Conservation (phyloP, 2,113 vertebrate species). For the Equus quagga region DNA sequence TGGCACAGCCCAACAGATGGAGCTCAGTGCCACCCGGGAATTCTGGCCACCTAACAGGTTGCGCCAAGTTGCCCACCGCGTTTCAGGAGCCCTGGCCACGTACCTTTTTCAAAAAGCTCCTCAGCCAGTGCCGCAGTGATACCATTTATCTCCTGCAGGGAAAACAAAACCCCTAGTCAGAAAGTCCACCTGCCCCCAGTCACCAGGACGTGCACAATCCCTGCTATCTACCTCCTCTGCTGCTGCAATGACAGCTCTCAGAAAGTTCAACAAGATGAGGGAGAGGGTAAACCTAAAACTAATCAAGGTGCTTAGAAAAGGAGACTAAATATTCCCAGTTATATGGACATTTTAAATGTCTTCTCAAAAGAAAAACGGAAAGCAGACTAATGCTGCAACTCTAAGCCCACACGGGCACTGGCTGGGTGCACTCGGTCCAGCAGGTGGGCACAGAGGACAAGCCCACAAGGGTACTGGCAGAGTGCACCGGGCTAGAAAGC, state of each 20-base stretch:
- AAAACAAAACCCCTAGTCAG: conserved; percentile 41
- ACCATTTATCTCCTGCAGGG: conserved; percentile 95
- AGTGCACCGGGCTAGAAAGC: not conserved
- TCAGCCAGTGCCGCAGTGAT: conserved; percentile 96
- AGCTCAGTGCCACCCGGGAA: not conserved
- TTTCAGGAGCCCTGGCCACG: not conserved
- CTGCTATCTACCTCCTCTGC: not conserved
- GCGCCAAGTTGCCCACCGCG: not conserved
- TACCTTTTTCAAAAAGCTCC: conserved; percentile 97
- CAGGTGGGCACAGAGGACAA: not conserved
- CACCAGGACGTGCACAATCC: no score
- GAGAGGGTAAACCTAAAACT: not conserved
- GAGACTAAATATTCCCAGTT: not conserved
- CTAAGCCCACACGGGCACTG: not conserved
- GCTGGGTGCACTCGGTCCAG: not conserved
- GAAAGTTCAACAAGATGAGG: not conserved
- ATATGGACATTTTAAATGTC: not conserved
- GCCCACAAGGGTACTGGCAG: not conserved
- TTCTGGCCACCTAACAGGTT: not conserved
- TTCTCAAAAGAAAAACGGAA: not conserved
- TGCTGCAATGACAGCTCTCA: not conserved
- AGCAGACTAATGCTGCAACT: not conserved
- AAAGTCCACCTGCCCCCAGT: not conserved
- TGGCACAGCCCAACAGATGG: not conserved
- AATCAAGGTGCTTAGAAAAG: not conserved